phyloP scores from a whole-genome alignment of 2,113 vertebrate genomes.

The Geococcyx californianus region DNA sequence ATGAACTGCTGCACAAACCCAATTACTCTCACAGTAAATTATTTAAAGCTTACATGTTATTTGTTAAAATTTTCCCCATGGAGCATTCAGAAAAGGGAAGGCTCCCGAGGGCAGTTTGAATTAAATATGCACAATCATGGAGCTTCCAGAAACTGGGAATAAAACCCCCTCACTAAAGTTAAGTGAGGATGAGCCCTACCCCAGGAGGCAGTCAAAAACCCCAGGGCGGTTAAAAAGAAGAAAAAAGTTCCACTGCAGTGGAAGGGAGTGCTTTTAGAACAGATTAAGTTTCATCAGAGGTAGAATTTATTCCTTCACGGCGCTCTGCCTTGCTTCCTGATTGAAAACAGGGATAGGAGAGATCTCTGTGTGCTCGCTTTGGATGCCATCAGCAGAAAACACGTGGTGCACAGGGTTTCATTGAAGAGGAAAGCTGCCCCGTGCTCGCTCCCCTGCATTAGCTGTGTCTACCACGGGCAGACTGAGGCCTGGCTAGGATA shows the following conservation, averaged over 20 bases:
- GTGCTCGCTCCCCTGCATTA: rapidly evolving
- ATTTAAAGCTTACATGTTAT: slow-evolving; percentile 72
- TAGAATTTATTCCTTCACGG: neutral
- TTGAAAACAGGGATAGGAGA: neutral
- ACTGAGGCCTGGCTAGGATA: neutral
- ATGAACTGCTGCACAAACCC: slow-evolving; percentile 72
- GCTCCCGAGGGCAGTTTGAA: slow-evolving; percentile 17
- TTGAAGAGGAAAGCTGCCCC: neutral
- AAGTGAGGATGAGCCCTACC: neutral
- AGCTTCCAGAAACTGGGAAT: slow-evolving; percentile 11
- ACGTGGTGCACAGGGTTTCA: rapidly evolving
- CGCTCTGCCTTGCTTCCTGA: neutral
- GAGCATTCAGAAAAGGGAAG: slow-evolving; percentile 39
- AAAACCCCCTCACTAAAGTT: neutral
- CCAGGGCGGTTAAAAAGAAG: neutral
- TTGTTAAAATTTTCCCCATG: slow-evolving; percentile 52
- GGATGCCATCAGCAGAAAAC: neutral
- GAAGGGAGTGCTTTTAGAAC: slow-evolving; percentile 20
- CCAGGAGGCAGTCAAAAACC: neutral
- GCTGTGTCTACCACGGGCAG: neutral
- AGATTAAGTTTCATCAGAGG: slow-evolving; percentile 39
- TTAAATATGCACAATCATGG: slow-evolving; percentile 18
- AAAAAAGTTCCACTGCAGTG: neutral
- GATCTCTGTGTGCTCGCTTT: neutral
- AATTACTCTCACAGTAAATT: slow-evolving; percentile 75